A percentile compares a stretch with the other conserved stretches of the same genome.
Conservation (phyloP, 2,113 vertebrate genomes). For the Ceratotherium simum region DNA sequence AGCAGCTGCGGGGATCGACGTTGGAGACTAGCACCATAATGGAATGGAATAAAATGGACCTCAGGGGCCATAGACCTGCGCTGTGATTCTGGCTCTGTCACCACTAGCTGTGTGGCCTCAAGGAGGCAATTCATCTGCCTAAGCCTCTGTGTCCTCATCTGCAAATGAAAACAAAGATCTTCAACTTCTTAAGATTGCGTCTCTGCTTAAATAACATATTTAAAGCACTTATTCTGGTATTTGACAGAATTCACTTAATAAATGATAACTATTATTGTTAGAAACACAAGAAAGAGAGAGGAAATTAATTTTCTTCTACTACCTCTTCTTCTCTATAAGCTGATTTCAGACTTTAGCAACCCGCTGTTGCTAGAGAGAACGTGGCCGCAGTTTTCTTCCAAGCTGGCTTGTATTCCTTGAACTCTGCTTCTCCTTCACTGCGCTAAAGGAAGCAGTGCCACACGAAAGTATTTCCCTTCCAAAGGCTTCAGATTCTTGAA, state of each 20-base stretch:
- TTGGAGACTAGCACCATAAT: too few species aligned
- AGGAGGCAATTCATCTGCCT: background rate
- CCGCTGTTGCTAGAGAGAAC: background rate
- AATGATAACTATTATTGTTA: background rate
- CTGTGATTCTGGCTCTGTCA: background rate
- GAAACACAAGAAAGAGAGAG: background rate
- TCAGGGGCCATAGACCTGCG: background rate
- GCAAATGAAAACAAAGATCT: conserved; percentile 24
- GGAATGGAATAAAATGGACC: background rate
- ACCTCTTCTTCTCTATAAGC: background rate
- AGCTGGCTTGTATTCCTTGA: background rate
- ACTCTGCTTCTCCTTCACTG: background rate
- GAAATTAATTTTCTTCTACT: background rate
- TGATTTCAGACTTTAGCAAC: background rate
- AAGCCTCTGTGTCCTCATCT: background rate
- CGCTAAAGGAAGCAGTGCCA: background rate
- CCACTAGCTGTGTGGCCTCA: background rate
- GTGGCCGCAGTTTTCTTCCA: background rate
- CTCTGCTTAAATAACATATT: background rate
- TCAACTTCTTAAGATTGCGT: background rate
- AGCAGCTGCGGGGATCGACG: too few species aligned
- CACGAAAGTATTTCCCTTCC: background rate
- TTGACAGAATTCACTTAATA: background rate
- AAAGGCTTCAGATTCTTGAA: background rate
- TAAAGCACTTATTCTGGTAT: background rate